Percentiles rank a stretch among this genome's conserved stretches.
Conservation (phyloP, 2,113 vertebrate genomes). For the Leptosomus discolor region DNA sequence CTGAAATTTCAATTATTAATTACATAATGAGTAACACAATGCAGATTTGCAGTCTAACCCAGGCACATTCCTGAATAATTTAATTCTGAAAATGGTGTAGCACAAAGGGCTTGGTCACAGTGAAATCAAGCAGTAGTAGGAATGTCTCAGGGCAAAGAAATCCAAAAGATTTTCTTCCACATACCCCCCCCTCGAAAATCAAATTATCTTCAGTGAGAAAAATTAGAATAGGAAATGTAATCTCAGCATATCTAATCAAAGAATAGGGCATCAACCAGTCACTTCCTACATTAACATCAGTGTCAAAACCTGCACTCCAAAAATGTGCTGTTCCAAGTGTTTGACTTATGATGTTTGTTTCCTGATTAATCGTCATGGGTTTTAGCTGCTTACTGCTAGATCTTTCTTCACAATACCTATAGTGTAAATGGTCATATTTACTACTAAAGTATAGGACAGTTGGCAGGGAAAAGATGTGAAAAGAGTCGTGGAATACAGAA, state of each 20-base stretch:
- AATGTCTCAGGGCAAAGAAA: neutral
- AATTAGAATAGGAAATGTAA: neutral
- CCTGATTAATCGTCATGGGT: neutral
- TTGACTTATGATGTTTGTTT: neutral
- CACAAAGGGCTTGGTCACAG: neutral
- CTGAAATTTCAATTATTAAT: slow-evolving; percentile 62
- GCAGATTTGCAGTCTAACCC: slow-evolving; percentile 36
- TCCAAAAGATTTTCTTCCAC: neutral
- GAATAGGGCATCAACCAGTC: neutral
- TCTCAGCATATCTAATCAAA: neutral
- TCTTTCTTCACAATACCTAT: neutral
- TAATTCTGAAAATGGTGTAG: slow-evolving; percentile 29
- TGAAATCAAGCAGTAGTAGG: neutral
- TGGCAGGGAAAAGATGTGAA: neutral
- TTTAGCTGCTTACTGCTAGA: neutral
- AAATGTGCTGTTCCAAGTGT: neutral
- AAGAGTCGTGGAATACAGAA: neutral
- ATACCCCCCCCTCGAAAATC: neutral
- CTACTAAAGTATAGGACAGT: neutral
- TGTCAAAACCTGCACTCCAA: neutral
- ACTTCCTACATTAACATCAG: neutral
- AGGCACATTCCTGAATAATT: slow-evolving; percentile 42
- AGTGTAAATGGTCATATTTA: neutral
- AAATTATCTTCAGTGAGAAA: neutral
- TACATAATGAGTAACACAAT: slow-evolving; percentile 40